Evolutionary conservation across 2,888 invertebrate genomes (phyloP).

Genomic region (Hanleya hanleyi): DNA sequence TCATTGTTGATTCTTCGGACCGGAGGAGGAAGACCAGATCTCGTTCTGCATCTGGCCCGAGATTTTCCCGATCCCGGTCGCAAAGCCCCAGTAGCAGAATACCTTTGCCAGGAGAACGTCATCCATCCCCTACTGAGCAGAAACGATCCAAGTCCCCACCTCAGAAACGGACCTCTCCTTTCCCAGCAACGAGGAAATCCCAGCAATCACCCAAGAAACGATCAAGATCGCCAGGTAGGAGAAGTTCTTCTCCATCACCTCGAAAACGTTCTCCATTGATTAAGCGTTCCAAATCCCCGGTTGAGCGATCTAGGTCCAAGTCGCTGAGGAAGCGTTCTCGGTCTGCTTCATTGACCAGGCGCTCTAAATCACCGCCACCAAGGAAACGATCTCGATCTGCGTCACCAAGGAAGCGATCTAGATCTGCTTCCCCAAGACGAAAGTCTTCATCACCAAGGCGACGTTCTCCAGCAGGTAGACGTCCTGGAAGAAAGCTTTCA

Average conservation of each 20-base stretch:
- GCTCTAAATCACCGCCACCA: conserved; percentile 11
- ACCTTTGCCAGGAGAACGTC: not conserved
- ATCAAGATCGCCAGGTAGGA: conserved; percentile 33
- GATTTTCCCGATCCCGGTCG: no score
- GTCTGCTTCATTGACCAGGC: not conserved
- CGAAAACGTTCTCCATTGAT: not conserved
- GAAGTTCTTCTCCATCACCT: conserved; percentile 16
- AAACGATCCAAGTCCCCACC: not conserved
- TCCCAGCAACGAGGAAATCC: no score
- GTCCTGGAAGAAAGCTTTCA: no score
- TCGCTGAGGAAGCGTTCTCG: conserved; percentile 15
- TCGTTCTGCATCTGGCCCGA: no score
- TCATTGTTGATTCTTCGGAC: no score
- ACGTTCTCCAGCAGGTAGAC: conserved; percentile 5
- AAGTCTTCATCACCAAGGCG: not conserved
- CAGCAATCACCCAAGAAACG: conserved; percentile 13
- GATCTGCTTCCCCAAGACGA: not conserved
- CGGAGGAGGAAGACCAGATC: no score
- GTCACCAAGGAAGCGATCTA: conserved; percentile 34
- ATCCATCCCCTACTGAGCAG: not conserved
- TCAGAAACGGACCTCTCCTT: not conserved
- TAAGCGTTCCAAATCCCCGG: no score
- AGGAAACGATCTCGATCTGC: conserved; percentile 26
- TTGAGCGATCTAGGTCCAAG: conserved; percentile 22
- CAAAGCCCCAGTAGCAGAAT: not conserved